phyloP scores from a whole-genome alignment of 2,797 vertebrate species.

The Myotis myotis region DNA sequence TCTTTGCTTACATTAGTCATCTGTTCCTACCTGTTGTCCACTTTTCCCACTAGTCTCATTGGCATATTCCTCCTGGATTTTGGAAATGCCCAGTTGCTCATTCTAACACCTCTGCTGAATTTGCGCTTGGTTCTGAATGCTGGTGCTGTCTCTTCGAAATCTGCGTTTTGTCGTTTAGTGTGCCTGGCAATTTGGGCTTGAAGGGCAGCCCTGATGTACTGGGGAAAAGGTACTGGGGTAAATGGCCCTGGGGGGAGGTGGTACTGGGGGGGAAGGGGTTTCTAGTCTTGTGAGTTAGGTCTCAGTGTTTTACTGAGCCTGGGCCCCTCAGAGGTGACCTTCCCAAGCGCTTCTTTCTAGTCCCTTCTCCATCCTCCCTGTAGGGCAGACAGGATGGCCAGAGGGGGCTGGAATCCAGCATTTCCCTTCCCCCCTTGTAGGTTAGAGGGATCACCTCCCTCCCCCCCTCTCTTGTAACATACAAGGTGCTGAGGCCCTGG shows the following conservation, averaged over 20 bases:
- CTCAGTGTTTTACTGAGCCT: neutral
- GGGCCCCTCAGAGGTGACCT: neutral
- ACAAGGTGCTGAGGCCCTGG: neutral
- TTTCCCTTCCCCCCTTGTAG: neutral
- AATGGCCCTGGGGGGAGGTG: neutral
- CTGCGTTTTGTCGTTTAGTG: neutral
- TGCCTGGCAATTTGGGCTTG: constrained; percentile 8
- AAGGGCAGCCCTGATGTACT: neutral
- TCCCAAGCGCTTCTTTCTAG: neutral
- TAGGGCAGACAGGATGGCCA: neutral
- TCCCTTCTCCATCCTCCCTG: neutral
- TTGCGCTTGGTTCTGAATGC: neutral
- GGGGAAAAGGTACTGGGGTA: neutral
- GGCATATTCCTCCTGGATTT: neutral
- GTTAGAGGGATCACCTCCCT: neutral
- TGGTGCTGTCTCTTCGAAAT: constrained; percentile 19
- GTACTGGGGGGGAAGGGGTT: neutral
- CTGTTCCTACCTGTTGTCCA: neutral
- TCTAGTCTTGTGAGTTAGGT: neutral
- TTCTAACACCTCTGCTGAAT: neutral
- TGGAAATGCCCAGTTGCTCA: constrained; percentile 2
- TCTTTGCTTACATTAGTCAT: neutral
- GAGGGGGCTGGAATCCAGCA: neutral
- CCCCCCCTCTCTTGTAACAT: neutral
- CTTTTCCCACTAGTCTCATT: neutral